Percentiles rank a stretch among this genome's conserved stretches.
These are phyloP conservation scores for Gryllus longicercus DNA, from an alignment of 2,888 invertebrate genomes.

Conservation along the genomic window DNA sequence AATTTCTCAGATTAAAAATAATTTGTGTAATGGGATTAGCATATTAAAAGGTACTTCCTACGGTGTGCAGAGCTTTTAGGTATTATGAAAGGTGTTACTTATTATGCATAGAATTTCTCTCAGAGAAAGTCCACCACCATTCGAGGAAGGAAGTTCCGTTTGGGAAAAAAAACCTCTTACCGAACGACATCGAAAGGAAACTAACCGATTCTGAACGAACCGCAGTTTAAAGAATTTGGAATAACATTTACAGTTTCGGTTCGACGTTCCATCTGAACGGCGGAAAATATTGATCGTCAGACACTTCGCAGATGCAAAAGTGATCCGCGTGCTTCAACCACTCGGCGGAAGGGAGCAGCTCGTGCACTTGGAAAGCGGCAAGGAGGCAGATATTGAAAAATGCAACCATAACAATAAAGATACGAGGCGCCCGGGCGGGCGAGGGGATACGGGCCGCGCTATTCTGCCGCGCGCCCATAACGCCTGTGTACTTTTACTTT, in stretches of 20 bases:
- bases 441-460: not conserved
- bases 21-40: slow-evolving; percentile 7
- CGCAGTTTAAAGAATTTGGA: not conserved
- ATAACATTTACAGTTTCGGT: too few species aligned
- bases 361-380: not conserved
- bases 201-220: not conserved
- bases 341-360: not conserved
- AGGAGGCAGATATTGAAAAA: not conserved
- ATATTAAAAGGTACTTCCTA: not conserved
- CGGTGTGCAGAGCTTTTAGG: not conserved
- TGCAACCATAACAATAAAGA: not conserved
- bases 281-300: too few species aligned
- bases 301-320: not conserved
- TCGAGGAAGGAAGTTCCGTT: too few species aligned
- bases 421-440: not conserved
- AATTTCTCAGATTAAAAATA: not conserved
- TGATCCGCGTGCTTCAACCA: not conserved
- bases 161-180: not conserved
- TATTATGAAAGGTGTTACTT: not conserved
- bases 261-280: too few species aligned
- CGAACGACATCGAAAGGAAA: not conserved
- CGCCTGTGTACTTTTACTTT: not conserved
- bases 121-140: not conserved
- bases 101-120: not conserved
- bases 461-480: not conserved